A percentile compares a stretch with the other conserved stretches of the same genome.
These are phyloP conservation scores for Drosophila seguyi DNA, from an alignment of 1,140 invertebrate genomes.

Conservation along the genomic window DNA sequence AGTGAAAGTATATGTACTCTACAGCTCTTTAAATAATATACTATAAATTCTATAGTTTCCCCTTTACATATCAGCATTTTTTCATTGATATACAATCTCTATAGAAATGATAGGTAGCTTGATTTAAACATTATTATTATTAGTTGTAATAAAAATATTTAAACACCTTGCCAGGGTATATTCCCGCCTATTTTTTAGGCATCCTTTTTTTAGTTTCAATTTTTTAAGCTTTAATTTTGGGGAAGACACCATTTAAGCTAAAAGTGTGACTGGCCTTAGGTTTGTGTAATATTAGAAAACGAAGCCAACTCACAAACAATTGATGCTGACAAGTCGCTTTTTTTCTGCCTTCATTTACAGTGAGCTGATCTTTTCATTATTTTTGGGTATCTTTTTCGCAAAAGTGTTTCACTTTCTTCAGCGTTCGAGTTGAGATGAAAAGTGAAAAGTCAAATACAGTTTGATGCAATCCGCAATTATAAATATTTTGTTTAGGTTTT, in stretches of 20 bases:
- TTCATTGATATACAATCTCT: no score
- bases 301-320: conserved; percentile 52
- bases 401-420: conserved; percentile 33
- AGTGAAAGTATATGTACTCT: not conserved
- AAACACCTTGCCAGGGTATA: not conserved
- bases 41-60: no score
- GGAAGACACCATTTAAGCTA: not conserved
- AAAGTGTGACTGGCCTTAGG: not conserved
- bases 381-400: conserved; percentile 8
- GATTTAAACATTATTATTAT: no score
- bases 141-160: no score
- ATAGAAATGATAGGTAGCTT: no score
- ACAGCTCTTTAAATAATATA: not conserved
- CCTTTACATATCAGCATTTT: no score
- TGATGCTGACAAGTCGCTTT: conserved; percentile 39
- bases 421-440: conserved; percentile 16
- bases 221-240: not conserved
- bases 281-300: conserved; percentile 72
- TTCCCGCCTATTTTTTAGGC: not conserved
- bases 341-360: not conserved
- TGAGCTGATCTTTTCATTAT: conserved; percentile 14
- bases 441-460: conserved; percentile 36
- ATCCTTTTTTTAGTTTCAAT: not conserved
- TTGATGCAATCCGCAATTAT: not conserved
- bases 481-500: not conserved